Percentiles rank a stretch among this genome's conserved stretches.
Conservation (phyloP, 1,140 invertebrate species). For the Pseudomyrmex concolor region DNA sequence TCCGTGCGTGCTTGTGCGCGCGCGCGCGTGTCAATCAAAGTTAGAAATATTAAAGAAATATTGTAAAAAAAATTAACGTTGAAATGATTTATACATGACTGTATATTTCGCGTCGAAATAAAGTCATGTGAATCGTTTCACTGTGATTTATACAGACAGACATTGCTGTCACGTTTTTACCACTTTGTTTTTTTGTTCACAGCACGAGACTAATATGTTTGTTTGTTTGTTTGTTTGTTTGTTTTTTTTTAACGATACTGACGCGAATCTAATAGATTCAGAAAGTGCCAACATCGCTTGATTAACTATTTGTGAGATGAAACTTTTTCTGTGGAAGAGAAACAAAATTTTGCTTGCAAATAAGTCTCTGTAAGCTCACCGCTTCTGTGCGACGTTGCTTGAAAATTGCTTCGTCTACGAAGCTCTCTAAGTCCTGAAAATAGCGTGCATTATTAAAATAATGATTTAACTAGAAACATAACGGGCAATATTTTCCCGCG, state of each 20-base stretch:
- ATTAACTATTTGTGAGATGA: constrained; percentile 44
- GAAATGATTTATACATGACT: too few species aligned
- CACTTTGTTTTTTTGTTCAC: neutral
- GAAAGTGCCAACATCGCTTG: neutral
- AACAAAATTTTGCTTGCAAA: constrained; percentile 54
- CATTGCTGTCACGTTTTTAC: neutral
- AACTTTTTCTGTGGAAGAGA: constrained; percentile 25
- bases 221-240: neutral
- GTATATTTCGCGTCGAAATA: too few species aligned
- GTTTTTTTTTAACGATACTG: neutral
- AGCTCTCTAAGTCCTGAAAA: constrained; percentile 1
- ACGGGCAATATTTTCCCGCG: neutral
- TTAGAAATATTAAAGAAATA: too few species aligned
- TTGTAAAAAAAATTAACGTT: too few species aligned
- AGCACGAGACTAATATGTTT: neutral
- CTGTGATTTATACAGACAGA: neutral
- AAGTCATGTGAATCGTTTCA: too few species aligned
- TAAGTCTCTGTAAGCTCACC: constrained; percentile 18
- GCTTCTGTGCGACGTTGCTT: constrained; percentile 16
- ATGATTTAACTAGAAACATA: neutral
- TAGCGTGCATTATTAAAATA: constrained; percentile 35
- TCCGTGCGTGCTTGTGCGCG: too few species aligned
- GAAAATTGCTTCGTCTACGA: constrained; percentile 27
- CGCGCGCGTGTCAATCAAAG: too few species aligned
- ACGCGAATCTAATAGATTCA: constrained; percentile 29